Percentiles rank a stretch among this genome's conserved stretches.
These are phyloP conservation scores for Liasis olivaceus DNA, from an alignment of 2,797 vertebrate genomes.

Conservation along the genomic window DNA sequence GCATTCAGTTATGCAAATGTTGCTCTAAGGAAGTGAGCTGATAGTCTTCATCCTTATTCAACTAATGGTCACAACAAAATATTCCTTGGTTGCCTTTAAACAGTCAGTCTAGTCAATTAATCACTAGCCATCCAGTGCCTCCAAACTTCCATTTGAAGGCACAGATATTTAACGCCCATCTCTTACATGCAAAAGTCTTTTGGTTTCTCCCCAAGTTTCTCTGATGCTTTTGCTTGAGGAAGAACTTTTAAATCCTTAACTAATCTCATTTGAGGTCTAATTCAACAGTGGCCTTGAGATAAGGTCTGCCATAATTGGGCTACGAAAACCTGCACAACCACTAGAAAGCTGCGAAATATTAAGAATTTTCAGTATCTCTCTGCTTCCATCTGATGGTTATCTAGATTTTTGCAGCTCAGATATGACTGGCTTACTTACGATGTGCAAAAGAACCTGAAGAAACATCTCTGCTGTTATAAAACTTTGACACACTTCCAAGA, in stretches of 20 bases:
- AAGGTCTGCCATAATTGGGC: neutral
- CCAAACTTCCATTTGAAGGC: neutral
- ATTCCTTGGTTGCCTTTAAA: neutral
- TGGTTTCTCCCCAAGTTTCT: neutral
- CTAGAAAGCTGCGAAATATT: neutral
- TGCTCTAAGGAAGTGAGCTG: constrained; percentile 65
- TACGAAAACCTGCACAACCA: neutral
- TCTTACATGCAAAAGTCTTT: neutral
- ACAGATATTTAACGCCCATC: neutral
- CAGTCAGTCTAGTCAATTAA: constrained; percentile 52
- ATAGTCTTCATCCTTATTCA: constrained; percentile 53
- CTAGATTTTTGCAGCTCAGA: neutral
- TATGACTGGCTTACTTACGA: neutral
- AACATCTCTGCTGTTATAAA: neutral
- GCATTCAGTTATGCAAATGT: constrained; percentile 64
- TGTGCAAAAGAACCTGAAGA: neutral
- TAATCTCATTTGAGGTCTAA: neutral
- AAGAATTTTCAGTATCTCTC: neutral
- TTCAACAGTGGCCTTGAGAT: neutral
- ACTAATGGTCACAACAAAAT: constrained; percentile 45
- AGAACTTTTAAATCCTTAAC: neutral
- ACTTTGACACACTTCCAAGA: too few relatives aligned
- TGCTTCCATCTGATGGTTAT: neutral
- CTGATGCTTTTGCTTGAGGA: neutral
- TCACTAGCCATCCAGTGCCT: neutral